Evolutionary conservation across 2,797 vertebrate species (phyloP).

Genomic region (Sebastolobus altivelis): DNA sequence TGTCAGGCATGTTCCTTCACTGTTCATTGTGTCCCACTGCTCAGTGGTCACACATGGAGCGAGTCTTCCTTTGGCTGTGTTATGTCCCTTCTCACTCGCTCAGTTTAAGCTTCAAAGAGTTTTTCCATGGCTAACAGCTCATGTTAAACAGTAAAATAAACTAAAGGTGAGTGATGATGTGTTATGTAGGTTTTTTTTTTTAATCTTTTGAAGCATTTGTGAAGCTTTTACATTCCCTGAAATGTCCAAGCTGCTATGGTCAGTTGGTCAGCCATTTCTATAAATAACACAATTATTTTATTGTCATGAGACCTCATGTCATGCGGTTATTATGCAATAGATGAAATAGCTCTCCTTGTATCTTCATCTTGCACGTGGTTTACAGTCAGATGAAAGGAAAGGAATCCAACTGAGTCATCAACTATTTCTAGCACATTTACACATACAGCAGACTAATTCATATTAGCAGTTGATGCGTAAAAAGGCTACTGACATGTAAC

Average conservation of each 20-base stretch:
- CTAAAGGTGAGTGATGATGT: not conserved
- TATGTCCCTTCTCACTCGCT: not conserved
- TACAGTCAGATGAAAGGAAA: conserved; percentile 35
- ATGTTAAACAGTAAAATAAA: conserved; percentile 17
- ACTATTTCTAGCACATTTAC: conserved; percentile 16
- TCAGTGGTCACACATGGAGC: conserved; percentile 51
- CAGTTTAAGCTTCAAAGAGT: conserved; percentile 1
- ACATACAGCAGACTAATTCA: conserved; percentile 2
- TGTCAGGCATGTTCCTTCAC: conserved; percentile 58
- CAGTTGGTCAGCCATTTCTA: conserved; percentile 44
- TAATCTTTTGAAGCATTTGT: conserved; percentile 4
- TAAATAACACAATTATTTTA: conserved; percentile 45
- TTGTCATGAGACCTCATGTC: conserved; percentile 49
- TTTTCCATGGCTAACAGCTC: not conserved
- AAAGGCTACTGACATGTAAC: not conserved
- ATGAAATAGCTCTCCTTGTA: conserved; percentile 30
- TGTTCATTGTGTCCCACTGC: conserved; percentile 34
- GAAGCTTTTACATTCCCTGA: conserved; percentile 17
- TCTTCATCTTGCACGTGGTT: conserved; percentile 18
- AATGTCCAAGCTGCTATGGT: conserved; percentile 1
- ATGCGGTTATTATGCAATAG: conserved; percentile 42
- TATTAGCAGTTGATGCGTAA: not conserved
- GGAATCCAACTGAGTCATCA: conserved; percentile 36
- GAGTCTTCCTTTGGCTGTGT: conserved; percentile 17
- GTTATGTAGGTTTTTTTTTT: not conserved